Conservation (phyloP, 1,140 invertebrate species). For the Neuroterus valhalla region DNA sequence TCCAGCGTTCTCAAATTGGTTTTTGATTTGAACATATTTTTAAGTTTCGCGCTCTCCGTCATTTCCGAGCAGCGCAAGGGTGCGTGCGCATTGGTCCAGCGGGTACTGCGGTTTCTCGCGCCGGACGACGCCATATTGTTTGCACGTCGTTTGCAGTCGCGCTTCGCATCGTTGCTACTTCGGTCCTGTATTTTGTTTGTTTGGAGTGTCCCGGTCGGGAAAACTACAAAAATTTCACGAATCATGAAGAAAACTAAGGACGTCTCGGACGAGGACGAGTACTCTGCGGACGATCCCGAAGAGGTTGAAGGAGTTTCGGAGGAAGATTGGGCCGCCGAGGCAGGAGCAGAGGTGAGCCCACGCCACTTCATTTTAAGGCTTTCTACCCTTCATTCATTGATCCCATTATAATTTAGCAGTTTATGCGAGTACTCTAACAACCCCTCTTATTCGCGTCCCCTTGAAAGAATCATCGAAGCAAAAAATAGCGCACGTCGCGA, state of each 20-base stretch:
- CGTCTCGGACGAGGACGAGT: constrained; percentile 72
- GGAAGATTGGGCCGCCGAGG: constrained; percentile 70
- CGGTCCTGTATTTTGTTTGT: constrained; percentile 21
- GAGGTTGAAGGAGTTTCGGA: constrained; percentile 71
- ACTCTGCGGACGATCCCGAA: constrained; percentile 72
- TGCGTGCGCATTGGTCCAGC: constrained; percentile 38
- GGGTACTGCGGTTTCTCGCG: constrained; percentile 29
- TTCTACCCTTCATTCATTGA: constrained; percentile 16
- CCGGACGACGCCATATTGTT: constrained; percentile 64
- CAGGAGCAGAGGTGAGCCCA: constrained; percentile 64
- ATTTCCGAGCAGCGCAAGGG: constrained; percentile 36
- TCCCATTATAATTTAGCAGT: background rate
- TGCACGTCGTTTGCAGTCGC: constrained; percentile 49
- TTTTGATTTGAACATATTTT: background rate
- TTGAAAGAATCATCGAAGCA: constrained; percentile 38
- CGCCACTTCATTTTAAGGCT: constrained; percentile 39
- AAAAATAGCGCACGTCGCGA: constrained; percentile 41
- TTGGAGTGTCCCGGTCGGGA: constrained; percentile 12
- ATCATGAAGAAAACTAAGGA: constrained; percentile 73
- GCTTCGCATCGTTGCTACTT: constrained; percentile 2
- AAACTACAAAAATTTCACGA: constrained; percentile 70
- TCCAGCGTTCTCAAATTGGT: background rate
- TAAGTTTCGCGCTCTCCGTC: constrained; percentile 19
- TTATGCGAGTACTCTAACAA: background rate
- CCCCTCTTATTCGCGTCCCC: background rate